A percentile compares a stretch with the other conserved stretches of the same genome.
Conservation (phyloP, 2,888 invertebrate species). For the Pseudoips prasinana region DNA sequence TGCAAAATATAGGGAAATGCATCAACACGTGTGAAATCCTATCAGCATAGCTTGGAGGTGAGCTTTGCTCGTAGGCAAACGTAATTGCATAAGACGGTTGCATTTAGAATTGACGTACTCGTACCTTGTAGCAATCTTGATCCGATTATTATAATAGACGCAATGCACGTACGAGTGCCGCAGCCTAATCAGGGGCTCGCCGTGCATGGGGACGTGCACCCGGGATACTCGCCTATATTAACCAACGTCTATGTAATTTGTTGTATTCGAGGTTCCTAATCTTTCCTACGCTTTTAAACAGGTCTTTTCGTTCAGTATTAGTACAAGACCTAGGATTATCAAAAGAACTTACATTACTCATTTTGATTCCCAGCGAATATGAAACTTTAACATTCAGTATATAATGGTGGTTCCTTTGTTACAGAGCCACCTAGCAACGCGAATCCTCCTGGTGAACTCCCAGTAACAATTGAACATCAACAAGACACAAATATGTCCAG, state of each 20-base stretch:
- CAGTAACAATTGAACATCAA: slow-evolving; percentile 89
- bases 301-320: too few species aligned
- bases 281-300: slow-evolving; percentile 11
- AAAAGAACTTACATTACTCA: too few species aligned
- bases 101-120: slow-evolving; percentile 47
- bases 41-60: too few species aligned
- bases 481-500: slow-evolving; percentile 86
- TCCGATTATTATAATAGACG: slow-evolving; percentile 66
- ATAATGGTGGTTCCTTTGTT: slow-evolving; percentile 46
- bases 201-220: slow-evolving; percentile 41
- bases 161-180: slow-evolving; percentile 46
- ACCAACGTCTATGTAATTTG: slow-evolving; percentile 34
- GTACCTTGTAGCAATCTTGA: slow-evolving; percentile 56
- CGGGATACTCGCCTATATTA: slow-evolving; percentile 48
- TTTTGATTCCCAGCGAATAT: too few species aligned
- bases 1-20: too few species aligned
- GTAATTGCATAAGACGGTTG: slow-evolving; percentile 60
- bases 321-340: too few species aligned
- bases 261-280: slow-evolving; percentile 23
- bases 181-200: slow-evolving; percentile 52
- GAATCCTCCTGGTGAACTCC: slow-evolving; percentile 80
- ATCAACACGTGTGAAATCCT: too few species aligned
- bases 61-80: slow-evolving; percentile 24
- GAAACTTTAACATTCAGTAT: too few species aligned
- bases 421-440: slow-evolving; percentile 73